Base-by-base conservation (phyloP, 2,888 invertebrate species). In the Eurytoma adleriae region DNA sequence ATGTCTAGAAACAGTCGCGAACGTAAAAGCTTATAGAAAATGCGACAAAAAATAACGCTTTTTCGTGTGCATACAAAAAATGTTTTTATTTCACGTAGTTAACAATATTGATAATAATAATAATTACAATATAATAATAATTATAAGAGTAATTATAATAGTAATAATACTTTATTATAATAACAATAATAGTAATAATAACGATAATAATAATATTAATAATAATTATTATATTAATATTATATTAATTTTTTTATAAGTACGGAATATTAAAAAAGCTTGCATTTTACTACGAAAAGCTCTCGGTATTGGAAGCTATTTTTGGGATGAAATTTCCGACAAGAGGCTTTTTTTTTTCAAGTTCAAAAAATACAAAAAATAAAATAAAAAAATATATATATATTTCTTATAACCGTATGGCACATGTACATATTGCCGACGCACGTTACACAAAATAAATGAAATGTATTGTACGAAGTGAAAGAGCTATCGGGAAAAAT, bases 381-480 rank as follows among this genome's bases (percentile, higher is more conserved):
- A 84, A 85, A 84, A 82, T 81, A 84, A 84, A 84, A 82, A 85
- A 78, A 84, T 79, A 85, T 82, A 86, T 82, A 86, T 82, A 85
- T 87, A 87, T 87, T 86, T 86, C 86, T 87, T 84, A 85, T 85
- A 86, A 84, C 84, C 85, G 83, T 84, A 84, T 84, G 85, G 87
- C 85, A 86, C 84, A 85, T 88, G 87, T 85, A 85, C 83, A 85
- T 87, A 86, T 83, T 71, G 80, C 80, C 74, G 66, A 83, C 81
- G 81, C 83, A 84, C 81, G 79, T 81, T 66, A 75, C 77, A 74
- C 67, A 50, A 18, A 56, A 80, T 73, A 54, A 78, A 70, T 80
- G 73, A 61, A 78, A 79, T 72, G 76, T 27, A 62, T 71, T 61
- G 70, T 72, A 81, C 57, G 52, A 79, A 67, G 40, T 14, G 18